Percentiles rank a stretch among this genome's conserved stretches.
These are phyloP conservation scores for Epirrhoe tristata DNA, from an alignment of 2,888 invertebrate genomes.

Conservation along the genomic window DNA sequence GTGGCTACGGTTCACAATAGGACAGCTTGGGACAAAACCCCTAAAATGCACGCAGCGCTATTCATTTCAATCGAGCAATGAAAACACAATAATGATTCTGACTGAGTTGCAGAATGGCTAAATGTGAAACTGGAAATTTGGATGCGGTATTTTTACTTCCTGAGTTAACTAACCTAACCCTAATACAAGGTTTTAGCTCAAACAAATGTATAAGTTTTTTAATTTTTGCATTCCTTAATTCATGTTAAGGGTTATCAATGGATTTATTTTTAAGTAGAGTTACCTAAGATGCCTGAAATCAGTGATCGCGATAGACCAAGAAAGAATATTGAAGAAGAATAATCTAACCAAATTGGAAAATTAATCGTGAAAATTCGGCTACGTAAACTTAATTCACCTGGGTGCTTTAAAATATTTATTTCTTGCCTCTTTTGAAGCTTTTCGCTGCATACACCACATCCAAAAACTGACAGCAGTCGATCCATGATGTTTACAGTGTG, in stretches of 20 bases:
- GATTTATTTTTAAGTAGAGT: no score
- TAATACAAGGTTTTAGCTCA: no score
- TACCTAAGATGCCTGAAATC: no score
- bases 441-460: slow-evolving; percentile 51
- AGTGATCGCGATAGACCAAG: no score
- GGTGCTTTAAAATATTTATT: no score
- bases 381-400: no score
- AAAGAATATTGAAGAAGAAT: no score
- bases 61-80: slow-evolving; percentile 74
- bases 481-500: slow-evolving; percentile 74
- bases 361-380: no score
- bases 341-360: no score
- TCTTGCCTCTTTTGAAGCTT: not conserved
- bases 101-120: slow-evolving; percentile 43
- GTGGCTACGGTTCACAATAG: slow-evolving; percentile 68
- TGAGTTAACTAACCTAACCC: not conserved
- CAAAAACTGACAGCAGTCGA: slow-evolving; percentile 39
- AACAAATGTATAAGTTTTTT: no score
- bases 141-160: slow-evolving; percentile 53
- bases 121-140: slow-evolving; percentile 31
- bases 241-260: no score
- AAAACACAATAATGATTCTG: slow-evolving; percentile 79
- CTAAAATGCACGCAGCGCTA: slow-evolving; percentile 80
- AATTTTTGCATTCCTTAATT: no score
- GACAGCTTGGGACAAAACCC: slow-evolving; percentile 41